phyloP scores from a whole-genome alignment of 2,113 vertebrate genomes.

The Silurus meridionalis region DNA sequence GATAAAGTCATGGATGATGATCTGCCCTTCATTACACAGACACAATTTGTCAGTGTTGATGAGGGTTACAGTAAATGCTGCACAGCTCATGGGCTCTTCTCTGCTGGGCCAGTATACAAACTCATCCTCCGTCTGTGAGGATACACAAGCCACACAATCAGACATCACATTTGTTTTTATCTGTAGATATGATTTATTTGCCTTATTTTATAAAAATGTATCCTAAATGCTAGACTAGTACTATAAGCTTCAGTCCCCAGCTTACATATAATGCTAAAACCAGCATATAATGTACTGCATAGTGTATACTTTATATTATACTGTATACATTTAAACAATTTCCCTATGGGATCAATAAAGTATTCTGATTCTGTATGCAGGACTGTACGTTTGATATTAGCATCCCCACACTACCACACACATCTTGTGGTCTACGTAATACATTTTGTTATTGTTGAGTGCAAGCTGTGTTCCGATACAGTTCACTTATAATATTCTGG shows the following conservation, averaged over 20 bases:
- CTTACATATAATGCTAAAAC: background rate
- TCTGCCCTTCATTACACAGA: constrained; percentile 97
- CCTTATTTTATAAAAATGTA: background rate
- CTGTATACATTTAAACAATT: no score
- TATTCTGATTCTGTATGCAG: background rate
- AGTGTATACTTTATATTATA: no score
- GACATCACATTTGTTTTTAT: background rate
- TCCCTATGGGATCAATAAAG: no score
- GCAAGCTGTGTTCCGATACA: background rate
- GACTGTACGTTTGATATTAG: background rate
- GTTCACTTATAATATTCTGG: background rate
- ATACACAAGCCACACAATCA: constrained; percentile 23
- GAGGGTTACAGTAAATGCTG: constrained; percentile 97
- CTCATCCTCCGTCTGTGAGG: constrained; percentile 90
- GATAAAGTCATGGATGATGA: constrained; percentile 99
- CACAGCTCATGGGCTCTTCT: constrained; percentile 98
- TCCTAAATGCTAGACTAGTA: background rate
- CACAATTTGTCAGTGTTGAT: constrained; percentile 98
- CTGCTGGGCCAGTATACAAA: constrained; percentile 99
- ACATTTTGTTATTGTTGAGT: background rate
- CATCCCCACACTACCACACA: background rate
- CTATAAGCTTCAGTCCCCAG: background rate
- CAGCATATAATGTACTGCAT: background rate
- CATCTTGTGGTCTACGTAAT: background rate
- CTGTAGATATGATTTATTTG: background rate